phyloP scores from a whole-genome alignment of 2,888 invertebrate genomes.

The Hirtodrosophila alboralis region DNA sequence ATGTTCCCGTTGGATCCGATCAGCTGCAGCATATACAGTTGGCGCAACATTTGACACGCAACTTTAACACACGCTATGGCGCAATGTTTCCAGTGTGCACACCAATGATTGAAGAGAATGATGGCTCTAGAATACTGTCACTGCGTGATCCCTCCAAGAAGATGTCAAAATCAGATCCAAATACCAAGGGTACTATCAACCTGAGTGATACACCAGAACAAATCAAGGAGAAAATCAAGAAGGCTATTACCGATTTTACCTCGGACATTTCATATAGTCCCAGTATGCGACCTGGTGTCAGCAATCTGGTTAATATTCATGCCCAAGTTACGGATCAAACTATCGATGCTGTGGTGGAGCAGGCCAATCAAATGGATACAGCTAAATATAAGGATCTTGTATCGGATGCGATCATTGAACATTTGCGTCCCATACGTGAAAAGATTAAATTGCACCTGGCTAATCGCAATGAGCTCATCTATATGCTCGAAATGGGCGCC shows the following conservation, averaged over 20 bases:
- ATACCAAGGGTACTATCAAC: constrained; percentile 91
- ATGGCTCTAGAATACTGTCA: constrained; percentile 89
- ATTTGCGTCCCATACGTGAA: constrained; percentile 88
- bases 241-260: constrained; percentile 95
- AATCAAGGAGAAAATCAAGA: constrained; percentile 90
- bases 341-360: constrained; percentile 88
- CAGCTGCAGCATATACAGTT: constrained; percentile 95
- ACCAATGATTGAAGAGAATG: constrained; percentile 86
- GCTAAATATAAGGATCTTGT: constrained; percentile 90
- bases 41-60: constrained; percentile 90
- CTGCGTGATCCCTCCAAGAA: constrained; percentile 94
- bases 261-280: constrained; percentile 93
- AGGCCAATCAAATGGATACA: constrained; percentile 88
- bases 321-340: constrained; percentile 88
- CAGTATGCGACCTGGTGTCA: constrained; percentile 91
- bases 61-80: constrained; percentile 92
- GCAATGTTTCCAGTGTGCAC: constrained; percentile 91
- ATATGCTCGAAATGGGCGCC: constrained; percentile 87
- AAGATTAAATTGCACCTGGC: constrained; percentile 86
- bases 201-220: constrained; percentile 90
- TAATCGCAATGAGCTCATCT: constrained; percentile 87
- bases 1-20: constrained; percentile 98
- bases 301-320: constrained; percentile 94
- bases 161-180: constrained; percentile 98
- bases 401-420: constrained; percentile 89